Percentiles rank a stretch among this genome's conserved stretches.
Conservation (phyloP, 2,888 invertebrate genomes). For the Loripinus fragilis region DNA sequence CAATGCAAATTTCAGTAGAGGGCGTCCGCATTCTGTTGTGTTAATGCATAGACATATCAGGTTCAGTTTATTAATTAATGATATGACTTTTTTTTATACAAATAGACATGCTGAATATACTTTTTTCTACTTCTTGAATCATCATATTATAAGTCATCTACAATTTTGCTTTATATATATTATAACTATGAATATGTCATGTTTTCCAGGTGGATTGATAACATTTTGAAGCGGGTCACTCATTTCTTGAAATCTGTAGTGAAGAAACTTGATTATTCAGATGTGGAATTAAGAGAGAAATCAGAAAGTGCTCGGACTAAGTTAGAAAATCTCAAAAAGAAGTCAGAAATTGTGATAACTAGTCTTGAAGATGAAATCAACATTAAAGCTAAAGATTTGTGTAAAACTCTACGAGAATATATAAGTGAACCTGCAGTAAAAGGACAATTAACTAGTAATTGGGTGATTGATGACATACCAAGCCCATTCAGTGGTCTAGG, state of each 20-base stretch:
- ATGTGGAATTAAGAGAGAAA: constrained; percentile 62
- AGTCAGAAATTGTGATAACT: constrained; percentile 48
- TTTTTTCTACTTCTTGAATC: no score
- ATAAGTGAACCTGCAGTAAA: constrained; percentile 37
- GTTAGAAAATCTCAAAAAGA: constrained; percentile 50
- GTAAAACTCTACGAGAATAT: constrained; percentile 34
- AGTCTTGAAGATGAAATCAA: constrained; percentile 45
- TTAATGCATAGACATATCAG: no score
- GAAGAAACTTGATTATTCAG: constrained; percentile 60
- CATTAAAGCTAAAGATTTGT: constrained; percentile 40
- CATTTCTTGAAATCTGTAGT: constrained; percentile 67
- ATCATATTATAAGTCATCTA: no score
- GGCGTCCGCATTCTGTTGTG: no score
- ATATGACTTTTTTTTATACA: no score
- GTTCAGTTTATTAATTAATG: no score
- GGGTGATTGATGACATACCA: constrained; percentile 59
- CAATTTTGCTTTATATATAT: no score
- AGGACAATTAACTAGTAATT: constrained; percentile 40
- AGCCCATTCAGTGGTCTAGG: constrained; percentile 40
- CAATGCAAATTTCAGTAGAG: no score
- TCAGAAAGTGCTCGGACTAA: constrained; percentile 52
- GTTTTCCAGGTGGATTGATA: constrained; percentile 71
- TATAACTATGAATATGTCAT: no score
- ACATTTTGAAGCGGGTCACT: constrained; percentile 64
- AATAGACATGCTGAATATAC: no score